Base-by-base conservation (phyloP, 1,140 invertebrate species). In the Drosophila lacertosa region DNA sequence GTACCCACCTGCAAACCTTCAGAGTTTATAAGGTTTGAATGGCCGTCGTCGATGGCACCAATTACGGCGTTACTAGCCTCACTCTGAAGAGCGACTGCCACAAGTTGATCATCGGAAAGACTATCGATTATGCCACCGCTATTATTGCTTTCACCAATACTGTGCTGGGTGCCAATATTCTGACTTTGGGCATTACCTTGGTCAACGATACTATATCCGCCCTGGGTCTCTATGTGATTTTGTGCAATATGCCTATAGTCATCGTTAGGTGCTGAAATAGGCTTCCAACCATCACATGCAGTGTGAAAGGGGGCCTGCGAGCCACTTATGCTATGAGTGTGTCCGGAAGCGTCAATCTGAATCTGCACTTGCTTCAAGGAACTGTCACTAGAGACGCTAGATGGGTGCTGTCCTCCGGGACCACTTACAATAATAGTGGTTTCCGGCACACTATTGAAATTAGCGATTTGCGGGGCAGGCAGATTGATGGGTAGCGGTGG, bases 201-300 rank as follows among this genome's bases (percentile, higher is more conserved):
- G 4, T 74, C 48, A 4, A 90, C 84, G 7, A 77, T 67, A 20
- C 89, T 90, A 45, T 90, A 90, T 44, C 89, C 89, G 0, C 82
- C 70, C 50, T 90, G 89, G 2, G 84, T 88, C 13, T 89, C 89
- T 11, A 91, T 82, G 39, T 83, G 74, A 20, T 89, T 90, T 37
- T 89, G 67, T 53, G 90, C 90, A 1, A 90, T 63, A 33, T n/a
- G n/a, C n/a, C n/a, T n/a, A n/a, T 89, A 84, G 42, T 76, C 60
- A 0, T 84, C 88, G 9, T 93, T 79, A 16, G 93, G 91, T 32
- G 95, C 95, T 26, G 95, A 94, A 40, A 97, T 96, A 11, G 96
- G 96, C 78, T 95, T 95, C 96, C 96, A 97, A 26, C 96, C 96
- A 69, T 97, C 96, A 77, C 96, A 97, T 5, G 89, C 89, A 1